Evolutionary conservation across 2,113 vertebrate genomes (phyloP), one percentile per base, ranked within the genome.

Genomic region (Hemiprocne comata): DNA sequence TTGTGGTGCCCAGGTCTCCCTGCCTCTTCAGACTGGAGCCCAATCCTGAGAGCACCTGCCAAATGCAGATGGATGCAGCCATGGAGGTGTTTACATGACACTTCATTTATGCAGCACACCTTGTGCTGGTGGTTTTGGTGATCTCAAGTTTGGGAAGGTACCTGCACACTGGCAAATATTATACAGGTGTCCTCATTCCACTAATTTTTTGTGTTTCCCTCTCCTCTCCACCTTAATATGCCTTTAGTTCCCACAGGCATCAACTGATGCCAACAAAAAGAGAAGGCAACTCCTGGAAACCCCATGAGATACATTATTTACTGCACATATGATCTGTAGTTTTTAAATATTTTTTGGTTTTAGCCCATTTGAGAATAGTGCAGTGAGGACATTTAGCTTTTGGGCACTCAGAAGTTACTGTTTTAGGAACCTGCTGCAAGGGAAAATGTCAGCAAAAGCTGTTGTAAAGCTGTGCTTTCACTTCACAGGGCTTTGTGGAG

Each of bases 401-500:
- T 83, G 19, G 48, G 38, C 67, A 55, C 64, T 73, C 67, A 90
- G 46, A 71, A 86, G 44, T 93, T 67, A 29, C 23, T 60, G 29
- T 46, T 92, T 73, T 62, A 83, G 81, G 70, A 71, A 60, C 10
- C 55, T 89, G 40, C 73, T 85, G 50, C 29, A 79, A 82, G 31
- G 79, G 62, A 87, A 89, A 54, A 69, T 2, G 9, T 82, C 89
- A 87, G 55, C 58, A 85, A 89, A 81, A 85, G 74, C 87, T 70
- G 31, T 60, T 87, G 91, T 65, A 70, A 85, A 95, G 71, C 66
- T 66, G 36, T 33, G 74, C n/a, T 73, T 91, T 94, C 84, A 87
- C 70, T 58, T 94, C 85, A 31, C 48, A 71, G 64, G 48, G 29
- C 44, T 91, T 80, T 84, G 79, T 31, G 29, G 71, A 76, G 82